A percentile compares a stretch with the other conserved stretches of the same genome.
phyloP scores from a whole-genome alignment of 2,797 vertebrate genomes.

The Sebastes hubbsi region DNA sequence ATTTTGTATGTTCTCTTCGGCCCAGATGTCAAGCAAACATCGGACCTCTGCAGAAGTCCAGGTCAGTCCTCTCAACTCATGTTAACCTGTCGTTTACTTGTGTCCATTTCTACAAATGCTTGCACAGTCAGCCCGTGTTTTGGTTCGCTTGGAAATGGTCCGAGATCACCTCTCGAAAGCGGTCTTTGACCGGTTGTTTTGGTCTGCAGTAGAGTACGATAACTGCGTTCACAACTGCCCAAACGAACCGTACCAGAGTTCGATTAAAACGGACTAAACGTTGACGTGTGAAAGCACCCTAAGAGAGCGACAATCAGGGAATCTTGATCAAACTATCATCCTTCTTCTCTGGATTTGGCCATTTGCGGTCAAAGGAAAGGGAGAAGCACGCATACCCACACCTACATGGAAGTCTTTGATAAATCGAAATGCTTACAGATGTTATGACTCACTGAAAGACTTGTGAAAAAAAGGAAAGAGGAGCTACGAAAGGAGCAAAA shows the following conservation, averaged over 20 bases:
- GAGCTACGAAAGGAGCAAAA: neutral
- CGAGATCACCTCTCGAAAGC: too few relatives aligned
- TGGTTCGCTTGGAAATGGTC: too few relatives aligned
- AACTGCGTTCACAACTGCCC: neutral
- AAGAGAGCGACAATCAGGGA: conserved; percentile 10
- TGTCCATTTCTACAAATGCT: too few relatives aligned
- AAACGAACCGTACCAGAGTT: neutral
- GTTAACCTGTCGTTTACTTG: neutral
- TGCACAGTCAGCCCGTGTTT: neutral
- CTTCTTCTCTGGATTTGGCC: conserved; percentile 6
- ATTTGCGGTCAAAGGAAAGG: conserved; percentile 10
- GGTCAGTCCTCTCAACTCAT: neutral
- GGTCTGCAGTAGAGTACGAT: neutral
- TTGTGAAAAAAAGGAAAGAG: conserved; percentile 18
- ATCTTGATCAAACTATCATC: conserved; percentile 4
- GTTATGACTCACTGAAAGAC: conserved; percentile 2
- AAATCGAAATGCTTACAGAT: neutral
- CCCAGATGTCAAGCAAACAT: too few relatives aligned
- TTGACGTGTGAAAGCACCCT: too few relatives aligned
- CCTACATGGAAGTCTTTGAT: neutral
- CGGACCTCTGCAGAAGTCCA: too few relatives aligned
- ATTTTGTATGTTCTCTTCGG: too few relatives aligned
- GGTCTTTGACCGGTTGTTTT: neutral
- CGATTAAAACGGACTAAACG: neutral
- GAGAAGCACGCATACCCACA: neutral